A percentile compares a stretch with the other conserved stretches of the same genome.
phyloP scores from a whole-genome alignment of 2,797 vertebrate genomes.

The Nyctalus aviator region DNA sequence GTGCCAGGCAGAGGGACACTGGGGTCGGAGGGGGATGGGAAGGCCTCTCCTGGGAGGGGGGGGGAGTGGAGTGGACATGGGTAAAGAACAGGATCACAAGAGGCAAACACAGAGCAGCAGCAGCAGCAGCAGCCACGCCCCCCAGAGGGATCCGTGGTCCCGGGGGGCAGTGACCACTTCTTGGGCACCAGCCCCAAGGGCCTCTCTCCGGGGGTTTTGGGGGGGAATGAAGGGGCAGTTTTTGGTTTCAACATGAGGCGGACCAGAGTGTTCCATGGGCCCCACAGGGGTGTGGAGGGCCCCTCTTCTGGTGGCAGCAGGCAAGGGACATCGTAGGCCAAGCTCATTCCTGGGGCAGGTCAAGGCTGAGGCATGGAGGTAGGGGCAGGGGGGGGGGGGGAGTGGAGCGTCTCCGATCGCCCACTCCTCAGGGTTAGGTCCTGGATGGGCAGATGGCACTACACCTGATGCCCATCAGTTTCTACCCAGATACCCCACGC shows the following conservation, averaged over 20 bases:
- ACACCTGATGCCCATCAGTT: background rate
- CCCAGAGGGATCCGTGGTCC: conserved; percentile 53
- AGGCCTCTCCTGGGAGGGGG: conserved; percentile 50
- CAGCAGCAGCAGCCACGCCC: conserved; percentile 72
- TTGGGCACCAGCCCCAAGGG: conserved; percentile 39
- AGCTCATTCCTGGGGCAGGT: conserved; percentile 75
- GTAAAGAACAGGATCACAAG: conserved; percentile 42
- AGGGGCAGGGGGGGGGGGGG: background rate
- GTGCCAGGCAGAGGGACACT: conserved; percentile 28
- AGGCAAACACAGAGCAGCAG: conserved; percentile 76
- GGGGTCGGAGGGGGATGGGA: background rate
- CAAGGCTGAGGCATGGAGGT: conserved; percentile 17
- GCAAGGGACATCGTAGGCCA: conserved; percentile 51
- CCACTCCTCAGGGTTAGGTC: background rate
- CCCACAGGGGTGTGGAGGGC: conserved; percentile 41
- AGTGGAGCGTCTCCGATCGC: background rate
- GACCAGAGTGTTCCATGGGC: conserved; percentile 57
- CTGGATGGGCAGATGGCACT: background rate
- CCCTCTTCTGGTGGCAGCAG: conserved; percentile 71
- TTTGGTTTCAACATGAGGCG: conserved; percentile 82
- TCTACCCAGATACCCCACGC: background rate
- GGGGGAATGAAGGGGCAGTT: conserved; percentile 49
- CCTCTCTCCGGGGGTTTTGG: conserved; percentile 60
- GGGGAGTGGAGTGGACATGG: background rate
- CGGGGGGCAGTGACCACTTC: conserved; percentile 9